These are phyloP conservation scores for Oscheius sp. DNA, from an alignment of 2,888 invertebrate species.

Conservation along the genomic window DNA sequence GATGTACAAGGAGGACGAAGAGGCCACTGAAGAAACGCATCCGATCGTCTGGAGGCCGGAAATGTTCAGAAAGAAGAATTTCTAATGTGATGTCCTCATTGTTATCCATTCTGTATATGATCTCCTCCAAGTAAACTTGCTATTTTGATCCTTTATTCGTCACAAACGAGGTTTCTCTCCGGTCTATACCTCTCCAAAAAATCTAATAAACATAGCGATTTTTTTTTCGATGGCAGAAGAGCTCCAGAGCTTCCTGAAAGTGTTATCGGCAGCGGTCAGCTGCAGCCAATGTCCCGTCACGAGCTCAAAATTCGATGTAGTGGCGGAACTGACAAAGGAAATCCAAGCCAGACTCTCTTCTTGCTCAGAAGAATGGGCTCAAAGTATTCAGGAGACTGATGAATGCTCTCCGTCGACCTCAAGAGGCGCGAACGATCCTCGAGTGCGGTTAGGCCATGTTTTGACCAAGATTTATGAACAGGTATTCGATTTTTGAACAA, in stretches of 20 bases:
- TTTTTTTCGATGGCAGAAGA: no score
- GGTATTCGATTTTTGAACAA: not conserved
- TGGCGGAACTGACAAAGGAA: not conserved
- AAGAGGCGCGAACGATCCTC: conserved; percentile 1
- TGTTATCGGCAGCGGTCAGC: conserved; percentile 2
- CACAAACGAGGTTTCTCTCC: no score
- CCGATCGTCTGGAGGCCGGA: conserved; percentile 98
- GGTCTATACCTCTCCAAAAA: no score
- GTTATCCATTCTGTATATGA: not conserved
- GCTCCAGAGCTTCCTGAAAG: not conserved
- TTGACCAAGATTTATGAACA: not conserved
- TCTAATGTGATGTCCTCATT: conserved; percentile 77
- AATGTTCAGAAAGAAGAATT: conserved; percentile 90
- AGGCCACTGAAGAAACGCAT: conserved; percentile 93
- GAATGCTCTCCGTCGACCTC: conserved; percentile 6
- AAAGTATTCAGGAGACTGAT: not conserved
- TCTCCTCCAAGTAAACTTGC: no score
- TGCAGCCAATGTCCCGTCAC: conserved; percentile 1
- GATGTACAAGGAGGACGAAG: conserved; percentile 95
- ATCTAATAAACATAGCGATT: no score
- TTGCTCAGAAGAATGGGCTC: conserved; percentile 1
- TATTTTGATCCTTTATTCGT: no score
- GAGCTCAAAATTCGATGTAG: conserved; percentile 12
- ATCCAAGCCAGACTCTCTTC: not conserved
- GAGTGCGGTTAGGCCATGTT: not conserved